Evolutionary conservation across 2,888 invertebrate genomes (phyloP), one percentile per base, ranked within the genome.

Genomic region (Leptopilina drosophilae): DNA sequence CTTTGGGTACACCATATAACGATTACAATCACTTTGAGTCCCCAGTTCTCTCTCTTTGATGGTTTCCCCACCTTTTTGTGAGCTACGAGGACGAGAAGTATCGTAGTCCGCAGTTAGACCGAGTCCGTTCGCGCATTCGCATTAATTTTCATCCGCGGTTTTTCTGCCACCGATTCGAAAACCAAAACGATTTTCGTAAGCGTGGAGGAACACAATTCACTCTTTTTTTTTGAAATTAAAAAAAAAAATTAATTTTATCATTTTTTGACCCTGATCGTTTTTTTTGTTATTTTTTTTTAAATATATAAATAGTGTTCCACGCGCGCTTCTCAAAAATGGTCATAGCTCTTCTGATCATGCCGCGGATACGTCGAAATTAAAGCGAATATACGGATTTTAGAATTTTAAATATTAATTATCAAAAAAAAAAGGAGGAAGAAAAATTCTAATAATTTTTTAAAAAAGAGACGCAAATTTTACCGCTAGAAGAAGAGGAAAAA

Each of bases 41-140:
- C 86, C 85, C 82, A 86, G 82, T 56, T 56, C 56, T 73, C 73
- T 73, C 56, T 73, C 73, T 73, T 11, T 33, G 56, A 15, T 59
- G 73, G 73, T 73, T 73, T 73, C 88, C 85, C 83, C 78, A 81
- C 80, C 84, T 83, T 82, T 82, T 81, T 81, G 82, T 86, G 83
- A 85, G 85, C 87, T 85, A 84, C 86, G 85, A 84, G 85, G 84
- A 83, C 85, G 88, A 87, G 85, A 85, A 85, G 85, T 87, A 87
- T 85, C 88, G 87, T 87, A 88, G 88, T 84, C 90, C 90, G 89
- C 90, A 91, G 91, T 91, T 89, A 89, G 88, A 88, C 89, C 89
- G 89, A 91, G 91, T 90, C 90, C 91, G 90, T 86, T 90, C 91
- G 90, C 90, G 90, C 87, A 91, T 89, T 90, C 91, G 89, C 90